Base-by-base conservation (phyloP, 1,140 invertebrate genomes). In the Musca domestica region DNA sequence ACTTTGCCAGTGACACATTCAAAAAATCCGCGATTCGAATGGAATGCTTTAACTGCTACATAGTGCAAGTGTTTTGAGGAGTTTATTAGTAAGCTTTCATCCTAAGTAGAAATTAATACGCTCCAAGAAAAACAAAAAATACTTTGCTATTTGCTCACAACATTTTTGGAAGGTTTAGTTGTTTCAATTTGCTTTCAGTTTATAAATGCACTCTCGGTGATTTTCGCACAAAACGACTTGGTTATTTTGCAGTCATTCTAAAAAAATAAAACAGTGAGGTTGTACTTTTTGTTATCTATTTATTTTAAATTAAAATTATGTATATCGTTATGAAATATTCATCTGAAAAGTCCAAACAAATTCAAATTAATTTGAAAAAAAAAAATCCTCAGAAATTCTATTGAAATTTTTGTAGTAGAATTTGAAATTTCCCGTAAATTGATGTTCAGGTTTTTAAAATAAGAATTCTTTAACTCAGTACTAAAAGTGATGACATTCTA, bases 1-100 rank as follows among this genome's bases (percentile, higher is more conserved):
- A 90, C 91, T 79, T 89, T 92, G 19, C 90, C 93, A 0, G 83
- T 93, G 12, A 93, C 91, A 17, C 92, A 95, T 82, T 90, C 91
- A 15, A 89, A 88, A 77, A 95, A 93, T 75, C 89, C 88, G 69
- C 84, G 91, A 54, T 95, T 93, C 76, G 91, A 95, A 78, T 95
- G 91, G 91, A 91, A 76, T 58, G 74, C 73, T 14, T 54, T 80
- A 23, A 70, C 77, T 74, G 69, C 74, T 73, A 80, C 78, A 78
- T 80, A 80, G 78, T 80, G 78, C 71, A 73, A 73, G 78, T 80
- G 78, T 71, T 77, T 80, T 67, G 77, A 78, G 68, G 73, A 80
- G 73, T 76, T 80, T 67, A 61, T 61, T 17, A 61, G 34, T 61
- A 61, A 61, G 41, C 56, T 61, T 61, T 61, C 56, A 34, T 61